Conservation (phyloP, 2,113 vertebrate species). For the human region DNA sequence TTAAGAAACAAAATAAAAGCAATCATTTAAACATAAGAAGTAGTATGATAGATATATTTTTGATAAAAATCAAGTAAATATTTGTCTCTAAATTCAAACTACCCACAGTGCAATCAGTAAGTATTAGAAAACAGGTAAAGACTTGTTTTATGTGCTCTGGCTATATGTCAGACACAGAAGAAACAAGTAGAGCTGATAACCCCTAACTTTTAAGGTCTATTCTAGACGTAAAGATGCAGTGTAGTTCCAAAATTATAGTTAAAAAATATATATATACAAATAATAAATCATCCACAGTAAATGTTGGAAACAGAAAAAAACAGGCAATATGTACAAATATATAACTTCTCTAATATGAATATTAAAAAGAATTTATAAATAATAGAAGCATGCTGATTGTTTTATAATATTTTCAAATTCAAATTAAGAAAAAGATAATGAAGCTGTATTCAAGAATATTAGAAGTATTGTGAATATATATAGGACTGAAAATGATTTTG, state of each 20-base stretch:
- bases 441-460: neutral
- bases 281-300: neutral
- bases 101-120: neutral
- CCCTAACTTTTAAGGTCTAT: neutral
- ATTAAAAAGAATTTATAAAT: neutral
- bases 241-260: neutral
- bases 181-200: neutral
- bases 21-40: neutral
- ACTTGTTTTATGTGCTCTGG: neutral
- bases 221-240: neutral
- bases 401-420: neutral
- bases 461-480: neutral
- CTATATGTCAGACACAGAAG: neutral
- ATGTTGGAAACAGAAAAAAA: neutral
- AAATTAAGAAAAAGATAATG: neutral
- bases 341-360: neutral
- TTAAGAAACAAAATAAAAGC: neutral
- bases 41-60: neutral
- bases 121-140: neutral
- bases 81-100: neutral
- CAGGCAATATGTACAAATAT: neutral
- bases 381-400: neutral
- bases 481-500: neutral
- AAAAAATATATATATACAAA: neutral
- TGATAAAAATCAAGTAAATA: neutral